Conservation (phyloP, 2,113 vertebrate species). For the Carettochelys insculpta region DNA sequence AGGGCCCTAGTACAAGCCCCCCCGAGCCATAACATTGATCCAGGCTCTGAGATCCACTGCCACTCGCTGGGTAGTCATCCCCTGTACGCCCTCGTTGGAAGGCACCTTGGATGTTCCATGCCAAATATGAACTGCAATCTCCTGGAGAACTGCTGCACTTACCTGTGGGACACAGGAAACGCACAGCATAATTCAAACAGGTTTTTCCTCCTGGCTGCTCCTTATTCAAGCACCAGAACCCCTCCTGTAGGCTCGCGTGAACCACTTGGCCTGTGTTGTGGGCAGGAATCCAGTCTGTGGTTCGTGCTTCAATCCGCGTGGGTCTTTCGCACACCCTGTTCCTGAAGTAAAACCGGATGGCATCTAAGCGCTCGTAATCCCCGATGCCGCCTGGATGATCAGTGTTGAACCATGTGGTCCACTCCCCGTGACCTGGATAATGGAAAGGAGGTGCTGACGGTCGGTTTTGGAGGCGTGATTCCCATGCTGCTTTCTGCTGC, state of each 20-base stretch:
- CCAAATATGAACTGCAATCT: neutral
- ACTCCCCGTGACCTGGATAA: conserved; percentile 79
- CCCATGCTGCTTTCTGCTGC: neutral
- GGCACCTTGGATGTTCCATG: neutral
- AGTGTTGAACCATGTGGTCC: conserved; percentile 92
- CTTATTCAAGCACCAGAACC: conserved; percentile 91
- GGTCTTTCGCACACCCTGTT: conserved; percentile 81
- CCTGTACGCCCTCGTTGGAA: neutral
- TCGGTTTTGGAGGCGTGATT: neutral
- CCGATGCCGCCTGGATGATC: conserved; percentile 89
- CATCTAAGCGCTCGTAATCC: conserved; percentile 88
- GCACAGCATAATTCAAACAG: conserved; percentile 84
- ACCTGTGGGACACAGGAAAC: conserved; percentile 88
- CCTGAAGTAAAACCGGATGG: conserved; percentile 88
- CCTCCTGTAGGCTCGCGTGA: conserved; percentile 80
- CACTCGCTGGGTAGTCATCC: neutral
- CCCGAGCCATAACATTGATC: no score
- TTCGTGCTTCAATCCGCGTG: conserved; percentile 83
- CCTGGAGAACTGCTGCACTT: conserved; percentile 33
- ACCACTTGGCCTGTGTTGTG: conserved; percentile 83
- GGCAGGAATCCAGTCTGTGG: conserved; percentile 85
- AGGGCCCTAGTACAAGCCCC: neutral
- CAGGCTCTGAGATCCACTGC: neutral
- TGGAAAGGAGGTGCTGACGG: neutral
- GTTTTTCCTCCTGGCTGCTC: conserved; percentile 83